A percentile compares a stretch with the other conserved stretches of the same genome.
Evolutionary conservation across 2,797 vertebrate species (phyloP).

Genomic region (Peromyscus eremicus): DNA sequence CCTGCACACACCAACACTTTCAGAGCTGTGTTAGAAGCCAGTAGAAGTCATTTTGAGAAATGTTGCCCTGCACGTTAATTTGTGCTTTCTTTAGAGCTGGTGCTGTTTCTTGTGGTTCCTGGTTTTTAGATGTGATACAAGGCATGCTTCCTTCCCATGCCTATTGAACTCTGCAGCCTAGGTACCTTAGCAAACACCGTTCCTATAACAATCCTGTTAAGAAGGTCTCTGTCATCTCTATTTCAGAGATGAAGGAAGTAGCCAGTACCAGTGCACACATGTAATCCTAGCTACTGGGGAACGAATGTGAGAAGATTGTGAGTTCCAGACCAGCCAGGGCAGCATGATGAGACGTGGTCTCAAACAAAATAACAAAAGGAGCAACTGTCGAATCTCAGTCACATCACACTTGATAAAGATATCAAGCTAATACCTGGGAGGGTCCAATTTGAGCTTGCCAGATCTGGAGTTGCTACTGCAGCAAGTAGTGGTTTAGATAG

Average conservation of each 20-base stretch:
- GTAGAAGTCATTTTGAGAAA: not conserved
- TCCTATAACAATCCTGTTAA: not conserved
- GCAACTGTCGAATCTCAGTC: not conserved
- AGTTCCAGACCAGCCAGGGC: not conserved
- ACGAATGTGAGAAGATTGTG: not conserved
- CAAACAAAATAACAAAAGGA: not conserved
- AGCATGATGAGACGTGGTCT: not conserved
- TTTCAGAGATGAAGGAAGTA: conserved; percentile 54
- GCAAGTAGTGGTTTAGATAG: not conserved
- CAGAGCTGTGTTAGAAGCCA: not conserved
- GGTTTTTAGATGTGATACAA: conserved; percentile 7
- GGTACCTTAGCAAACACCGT: not conserved
- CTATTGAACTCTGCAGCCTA: not conserved
- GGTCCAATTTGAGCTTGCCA: conserved; percentile 45
- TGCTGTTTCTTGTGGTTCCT: conserved; percentile 54
- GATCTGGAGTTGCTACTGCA: not conserved
- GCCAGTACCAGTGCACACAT: not conserved
- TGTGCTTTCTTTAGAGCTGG: conserved; percentile 8
- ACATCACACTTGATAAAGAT: conserved; percentile 38
- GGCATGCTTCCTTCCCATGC: not conserved
- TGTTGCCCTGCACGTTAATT: not conserved
- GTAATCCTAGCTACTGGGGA: not conserved
- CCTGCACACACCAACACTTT: not conserved
- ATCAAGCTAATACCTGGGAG: not conserved
- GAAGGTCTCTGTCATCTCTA: not conserved